These are phyloP conservation scores for Trichopria drosophilae DNA, from an alignment of 2,888 invertebrate genomes.

Conservation along the genomic window DNA sequence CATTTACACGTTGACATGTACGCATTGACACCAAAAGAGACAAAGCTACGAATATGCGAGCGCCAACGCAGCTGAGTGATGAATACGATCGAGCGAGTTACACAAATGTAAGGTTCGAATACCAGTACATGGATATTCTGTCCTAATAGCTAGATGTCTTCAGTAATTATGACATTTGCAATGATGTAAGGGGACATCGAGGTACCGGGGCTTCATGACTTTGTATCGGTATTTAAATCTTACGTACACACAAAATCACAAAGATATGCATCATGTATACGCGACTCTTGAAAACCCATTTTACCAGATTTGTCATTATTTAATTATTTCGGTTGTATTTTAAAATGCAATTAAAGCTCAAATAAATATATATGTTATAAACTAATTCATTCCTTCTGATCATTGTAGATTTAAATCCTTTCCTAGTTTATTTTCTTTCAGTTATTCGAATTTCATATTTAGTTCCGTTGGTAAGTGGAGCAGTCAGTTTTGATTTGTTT, in stretches of 20 bases:
- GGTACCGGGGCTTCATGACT: too few species aligned
- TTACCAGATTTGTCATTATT: conserved; percentile 80
- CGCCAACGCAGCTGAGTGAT: too few species aligned
- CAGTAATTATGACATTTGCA: too few species aligned
- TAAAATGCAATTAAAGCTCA: conserved; percentile 84
- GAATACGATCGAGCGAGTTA: too few species aligned
- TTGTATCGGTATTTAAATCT: too few species aligned
- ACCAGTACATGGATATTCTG: too few species aligned
- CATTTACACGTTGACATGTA: conserved; percentile 32
- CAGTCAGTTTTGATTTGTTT: background rate
- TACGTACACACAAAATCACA: conserved; percentile 62
- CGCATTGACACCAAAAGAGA: too few species aligned
- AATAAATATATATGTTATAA: conserved; percentile 85
- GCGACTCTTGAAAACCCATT: conserved; percentile 70
- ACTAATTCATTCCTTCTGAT: conserved; percentile 54
- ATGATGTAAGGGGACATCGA: too few species aligned
- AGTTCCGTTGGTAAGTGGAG: background rate
- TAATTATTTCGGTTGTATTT: conserved; percentile 82
- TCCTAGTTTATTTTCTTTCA: background rate
- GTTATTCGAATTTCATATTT: too few species aligned
- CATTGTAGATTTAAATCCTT: conserved; percentile 15
- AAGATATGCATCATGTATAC: conserved; percentile 75
- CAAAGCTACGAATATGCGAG: too few species aligned
- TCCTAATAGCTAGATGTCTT: too few species aligned
- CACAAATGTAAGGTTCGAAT: too few species aligned